phyloP scores from a whole-genome alignment of 2,888 invertebrate genomes.

The Eucriotettix oculatus region DNA sequence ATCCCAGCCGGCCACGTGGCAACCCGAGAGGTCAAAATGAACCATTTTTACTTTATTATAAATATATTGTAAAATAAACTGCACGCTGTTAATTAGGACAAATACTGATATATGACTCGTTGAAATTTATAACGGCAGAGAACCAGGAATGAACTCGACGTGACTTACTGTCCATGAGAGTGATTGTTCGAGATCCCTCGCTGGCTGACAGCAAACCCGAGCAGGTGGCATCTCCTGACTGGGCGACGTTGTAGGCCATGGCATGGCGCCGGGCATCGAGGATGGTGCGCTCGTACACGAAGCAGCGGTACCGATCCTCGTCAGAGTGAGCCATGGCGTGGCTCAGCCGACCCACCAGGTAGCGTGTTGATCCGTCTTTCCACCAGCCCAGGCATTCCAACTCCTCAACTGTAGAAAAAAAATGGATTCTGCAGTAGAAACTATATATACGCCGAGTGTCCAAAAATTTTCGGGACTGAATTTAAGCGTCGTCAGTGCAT shows the following conservation, averaged over 20 bases:
- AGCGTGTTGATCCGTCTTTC: conserved; percentile 65
- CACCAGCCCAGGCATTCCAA: conserved; percentile 65
- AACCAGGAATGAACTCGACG: no score
- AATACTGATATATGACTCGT: no score
- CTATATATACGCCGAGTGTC: no score
- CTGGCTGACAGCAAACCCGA: conserved; percentile 54
- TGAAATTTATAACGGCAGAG: no score
- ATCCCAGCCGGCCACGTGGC: no score
- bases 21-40: no score
- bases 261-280: conserved; percentile 5
- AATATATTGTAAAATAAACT: no score
- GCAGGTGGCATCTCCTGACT: conserved; percentile 67
- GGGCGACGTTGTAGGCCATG: conserved; percentile 9
- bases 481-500: no score
- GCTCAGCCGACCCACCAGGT: conserved; percentile 27
- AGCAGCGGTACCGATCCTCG: conserved; percentile 59
- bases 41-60: no score
- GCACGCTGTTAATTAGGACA: no score
- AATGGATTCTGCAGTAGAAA: no score
- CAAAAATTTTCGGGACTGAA: no score
- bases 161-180: conserved; percentile 53
- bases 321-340: conserved; percentile 36
- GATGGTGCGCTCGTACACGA: conserved; percentile 25
- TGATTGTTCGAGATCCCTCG: conserved; percentile 66
- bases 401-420: conserved; percentile 47